Percentiles rank a stretch among this genome's conserved stretches.
phyloP scores from a whole-genome alignment of 2,113 vertebrate genomes.

The Oxyruncus cristatus region DNA sequence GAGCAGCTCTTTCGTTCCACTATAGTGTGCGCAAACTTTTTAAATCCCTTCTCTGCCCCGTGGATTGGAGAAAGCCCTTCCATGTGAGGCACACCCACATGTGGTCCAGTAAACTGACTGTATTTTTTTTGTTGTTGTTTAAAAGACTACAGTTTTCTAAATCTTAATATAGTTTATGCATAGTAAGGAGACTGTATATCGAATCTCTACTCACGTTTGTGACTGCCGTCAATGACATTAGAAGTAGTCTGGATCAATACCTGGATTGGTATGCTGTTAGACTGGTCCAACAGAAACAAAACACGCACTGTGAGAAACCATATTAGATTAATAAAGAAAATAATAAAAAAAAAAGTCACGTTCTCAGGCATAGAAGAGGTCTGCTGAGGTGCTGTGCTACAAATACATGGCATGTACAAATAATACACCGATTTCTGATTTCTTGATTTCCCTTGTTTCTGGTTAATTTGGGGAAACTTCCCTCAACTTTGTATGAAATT shows the following conservation, averaged over 20 bases:
- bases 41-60: neutral
- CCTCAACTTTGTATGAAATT: neutral
- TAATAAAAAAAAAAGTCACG: neutral
- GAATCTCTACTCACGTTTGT: neutral
- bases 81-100: neutral
- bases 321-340: neutral
- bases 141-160: neutral
- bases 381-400: neutral
- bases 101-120: neutral
- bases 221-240: neutral
- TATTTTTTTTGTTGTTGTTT: neutral
- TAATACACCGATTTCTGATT: neutral
- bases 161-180: neutral
- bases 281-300: neutral
- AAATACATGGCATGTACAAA: neutral
- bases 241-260: conserved; percentile 2
- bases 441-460: neutral
- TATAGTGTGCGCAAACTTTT: neutral
- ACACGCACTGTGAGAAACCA: neutral
- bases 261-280: neutral
- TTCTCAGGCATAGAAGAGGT: neutral
- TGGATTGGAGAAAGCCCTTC: neutral
- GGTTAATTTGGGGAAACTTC: neutral
- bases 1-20: neutral
- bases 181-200: neutral